Base-by-base conservation (phyloP, 1,140 invertebrate genomes). In the Odontomachus brunneus region DNA sequence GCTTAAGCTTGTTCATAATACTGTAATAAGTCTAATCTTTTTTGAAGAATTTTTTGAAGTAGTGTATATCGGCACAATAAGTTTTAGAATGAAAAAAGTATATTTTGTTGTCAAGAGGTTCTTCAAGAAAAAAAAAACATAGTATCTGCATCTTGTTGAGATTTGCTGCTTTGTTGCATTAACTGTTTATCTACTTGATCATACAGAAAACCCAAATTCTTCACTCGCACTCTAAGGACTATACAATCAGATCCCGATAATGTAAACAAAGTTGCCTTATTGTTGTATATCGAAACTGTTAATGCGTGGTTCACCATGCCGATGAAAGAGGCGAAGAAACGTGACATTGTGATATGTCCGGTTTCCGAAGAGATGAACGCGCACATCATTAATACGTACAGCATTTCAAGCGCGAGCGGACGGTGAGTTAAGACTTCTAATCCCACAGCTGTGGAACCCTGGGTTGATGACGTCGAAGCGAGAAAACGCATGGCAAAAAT, bases 281-380 rank as follows among this genome's bases (percentile, higher is more conserved):
- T 95, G 22, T 75, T 95, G 26, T 95, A 94, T 60, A 88, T 95
- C 4, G 85, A 94, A 87, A 90, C 90, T 72, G 80, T 95, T 44
- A 76, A 90, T 0, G 88, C 84, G 22, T 95, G 94, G 92, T 78
- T 95, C 24, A 89, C 83, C 67, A 88, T 90, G 44, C 91, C 91
- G 4, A 75, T 93, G 3, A 95, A 90, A 85, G 88, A 90, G 9
- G 89, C 83, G 2, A 95, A 92, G 83, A 94, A 90, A 88, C 90
- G 88, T 63, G 85, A 87, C 15, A n/a, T 88, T 11, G 73, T 91
- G 7, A 80, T 92, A 49, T 95, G 92, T 82, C 14, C 81, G 19
- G 3, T 73, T 24, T 89, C 92, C 0, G 11, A 62, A 9, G 91
- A 92, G 38, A 86, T 94, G 12, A 93, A 93, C 84, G 65, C 60